phyloP scores from a whole-genome alignment of 1,140 invertebrate genomes.

The Hesperophylax magnus region DNA sequence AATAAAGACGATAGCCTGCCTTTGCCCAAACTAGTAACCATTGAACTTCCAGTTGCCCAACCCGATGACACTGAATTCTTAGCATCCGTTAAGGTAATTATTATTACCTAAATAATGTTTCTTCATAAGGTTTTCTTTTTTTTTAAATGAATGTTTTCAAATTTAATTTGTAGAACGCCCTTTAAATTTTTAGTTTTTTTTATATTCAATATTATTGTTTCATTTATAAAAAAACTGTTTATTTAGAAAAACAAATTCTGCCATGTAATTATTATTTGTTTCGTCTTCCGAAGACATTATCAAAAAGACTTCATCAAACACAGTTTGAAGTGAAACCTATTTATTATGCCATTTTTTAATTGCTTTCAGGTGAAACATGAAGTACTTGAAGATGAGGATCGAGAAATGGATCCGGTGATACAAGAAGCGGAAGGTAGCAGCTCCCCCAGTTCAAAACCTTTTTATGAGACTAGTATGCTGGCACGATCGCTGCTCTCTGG shows the following conservation, averaged over 20 bases:
- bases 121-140: no score
- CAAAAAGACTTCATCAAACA: no score
- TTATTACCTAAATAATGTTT: no score
- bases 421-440: slow-evolving; percentile 33
- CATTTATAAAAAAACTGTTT: no score
- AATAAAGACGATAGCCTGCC: not conserved
- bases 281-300: no score
- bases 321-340: not conserved
- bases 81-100: slow-evolving; percentile 12
- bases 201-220: no score
- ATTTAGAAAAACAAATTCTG: no score
- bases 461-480: slow-evolving; percentile 71
- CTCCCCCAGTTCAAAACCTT: slow-evolving; percentile 58
- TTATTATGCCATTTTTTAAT: not conserved
- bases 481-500: slow-evolving; percentile 69
- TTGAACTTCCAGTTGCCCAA: not conserved
- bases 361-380: slow-evolving; percentile 53
- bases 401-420: slow-evolving; percentile 13
- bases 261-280: no score
- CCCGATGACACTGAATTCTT: slow-evolving; percentile 8
- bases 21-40: not conserved
- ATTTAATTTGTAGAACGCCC: no score
- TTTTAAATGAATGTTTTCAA: no score
- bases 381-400: slow-evolving; percentile 46
- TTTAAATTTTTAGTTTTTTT: no score